phyloP scores from a whole-genome alignment of 1,140 invertebrate genomes.

The Aphaenogaster floridana region DNA sequence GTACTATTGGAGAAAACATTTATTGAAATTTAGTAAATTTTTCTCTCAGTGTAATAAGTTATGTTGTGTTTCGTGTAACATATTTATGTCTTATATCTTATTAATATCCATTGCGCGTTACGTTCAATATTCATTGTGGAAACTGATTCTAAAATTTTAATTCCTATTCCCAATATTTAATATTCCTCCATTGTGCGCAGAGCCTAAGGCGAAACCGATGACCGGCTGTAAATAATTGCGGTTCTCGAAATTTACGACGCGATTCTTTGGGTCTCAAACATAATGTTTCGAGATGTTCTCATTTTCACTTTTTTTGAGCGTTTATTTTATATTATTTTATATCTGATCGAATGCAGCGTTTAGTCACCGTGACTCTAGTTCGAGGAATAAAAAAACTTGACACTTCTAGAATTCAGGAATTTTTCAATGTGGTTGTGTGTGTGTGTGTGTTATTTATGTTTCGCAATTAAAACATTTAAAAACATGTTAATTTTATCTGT shows the following conservation, averaged over 20 bases:
- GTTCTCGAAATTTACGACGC: not conserved
- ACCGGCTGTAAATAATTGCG: not conserved
- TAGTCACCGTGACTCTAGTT: not conserved
- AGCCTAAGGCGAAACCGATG: not conserved
- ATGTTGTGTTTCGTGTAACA: no score
- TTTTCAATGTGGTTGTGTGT: not conserved
- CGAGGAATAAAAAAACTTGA: not conserved
- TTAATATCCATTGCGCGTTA: no score
- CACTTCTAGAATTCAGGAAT: not conserved
- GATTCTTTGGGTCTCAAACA: not conserved
- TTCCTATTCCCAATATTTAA: no score
- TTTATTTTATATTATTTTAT: not conserved
- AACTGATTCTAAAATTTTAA: no score
- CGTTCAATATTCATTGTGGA: no score
- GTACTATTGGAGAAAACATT: no score
- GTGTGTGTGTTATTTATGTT: not conserved
- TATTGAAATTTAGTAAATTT: no score
- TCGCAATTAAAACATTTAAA: not conserved
- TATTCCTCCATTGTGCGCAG: no score
- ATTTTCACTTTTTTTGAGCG: not conserved
- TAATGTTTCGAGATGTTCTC: not conserved
- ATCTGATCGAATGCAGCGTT: not conserved
- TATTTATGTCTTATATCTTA: no score
- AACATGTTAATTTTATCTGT: not conserved
- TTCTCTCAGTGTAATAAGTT: no score